Base-by-base conservation (phyloP, 2,113 vertebrate species). In the Climacteris rufus region DNA sequence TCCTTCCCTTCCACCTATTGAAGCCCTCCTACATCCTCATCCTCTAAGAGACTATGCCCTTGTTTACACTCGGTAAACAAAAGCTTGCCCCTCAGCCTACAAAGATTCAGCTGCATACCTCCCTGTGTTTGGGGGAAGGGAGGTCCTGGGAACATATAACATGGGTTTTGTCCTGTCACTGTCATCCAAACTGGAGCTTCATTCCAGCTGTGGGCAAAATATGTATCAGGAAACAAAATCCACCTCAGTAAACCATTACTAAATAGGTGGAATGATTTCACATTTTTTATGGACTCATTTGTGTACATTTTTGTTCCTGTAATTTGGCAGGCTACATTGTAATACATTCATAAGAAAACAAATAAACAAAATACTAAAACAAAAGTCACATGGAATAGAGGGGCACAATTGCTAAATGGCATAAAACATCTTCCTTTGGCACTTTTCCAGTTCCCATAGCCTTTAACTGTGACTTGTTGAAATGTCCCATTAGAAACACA, bases 351-450 rank as follows among this genome's bases (percentile, higher is more conserved):
- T 94, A 82, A 70, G 84, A 97, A 97, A 97, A 89, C 83, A 96
- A 97, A 83, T 85, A 97, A 97, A 90, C 50, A 91, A 47, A 90
- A 84, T n/a, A 50, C 86, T 97, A 60, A 92, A 96, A 81, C 91
- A 83, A 89, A 95, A 93, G 63, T 88, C 82, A 39, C 47, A 28
- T 66, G 86, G 91, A 83, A 72, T 79, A 86, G 74, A 93, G 63
- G 79, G 96, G 91, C 93, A 95, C 90, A 89, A 70, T 74, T 93
- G 85, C 80, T 90, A 79, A 94, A 86, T 90, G 96, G 93, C 85
- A 95, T 95, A 83, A 94, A 86, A 85, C 75, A 92, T 96, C 96
- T 89, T 95, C 66, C 81, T 65, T 95, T 97, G 97, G 96, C 95
- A 45, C 37, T 75, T 28, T 21, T 92, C 97, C 97, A 95, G 92